Evolutionary conservation across 1,140 invertebrate genomes (phyloP).

Genomic region (Aphaenogaster rudis): DNA sequence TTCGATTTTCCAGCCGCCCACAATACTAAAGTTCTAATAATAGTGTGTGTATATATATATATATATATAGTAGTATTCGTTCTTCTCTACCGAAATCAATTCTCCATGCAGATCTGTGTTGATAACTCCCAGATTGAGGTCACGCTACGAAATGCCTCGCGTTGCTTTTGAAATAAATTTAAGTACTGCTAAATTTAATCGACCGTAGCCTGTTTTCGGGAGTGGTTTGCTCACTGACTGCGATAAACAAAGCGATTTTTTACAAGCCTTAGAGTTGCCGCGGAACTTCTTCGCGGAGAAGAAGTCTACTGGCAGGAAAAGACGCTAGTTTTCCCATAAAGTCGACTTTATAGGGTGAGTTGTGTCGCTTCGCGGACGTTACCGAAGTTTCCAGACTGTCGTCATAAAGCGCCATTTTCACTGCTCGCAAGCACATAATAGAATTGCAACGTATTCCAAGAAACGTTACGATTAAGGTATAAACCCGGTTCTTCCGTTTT

Average conservation of each 20-base stretch:
- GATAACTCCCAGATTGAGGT: slow-evolving; percentile 29
- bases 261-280: slow-evolving; percentile 1
- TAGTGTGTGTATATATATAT: neutral
- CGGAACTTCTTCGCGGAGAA: slow-evolving; percentile 19
- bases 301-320: slow-evolving; percentile 49
- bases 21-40: slow-evolving; percentile 39
- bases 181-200: slow-evolving; percentile 8
- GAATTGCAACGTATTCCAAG: slow-evolving; percentile 69
- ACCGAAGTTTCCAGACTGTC: slow-evolving; percentile 75
- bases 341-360: slow-evolving; percentile 70
- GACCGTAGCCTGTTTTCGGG: slow-evolving; percentile 23
- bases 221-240: neutral
- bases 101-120: slow-evolving; percentile 14
- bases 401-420: slow-evolving; percentile 75
- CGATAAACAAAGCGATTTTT: slow-evolving; percentile 51
- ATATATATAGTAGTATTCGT: neutral
- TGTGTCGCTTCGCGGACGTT: slow-evolving; percentile 66
- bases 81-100: slow-evolving; percentile 37
- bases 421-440: slow-evolving; percentile 70
- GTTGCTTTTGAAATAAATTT: slow-evolving; percentile 24
- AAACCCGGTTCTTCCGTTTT: slow-evolving; percentile 40
- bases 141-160: slow-evolving; percentile 6
- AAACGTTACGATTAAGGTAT: slow-evolving; percentile 72
- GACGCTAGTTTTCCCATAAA: slow-evolving; percentile 69
- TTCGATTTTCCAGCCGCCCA: slow-evolving; percentile 22